These are phyloP conservation scores for Cherax destructor DNA, from an alignment of 1,140 invertebrate genomes.

Conservation along the genomic window DNA sequence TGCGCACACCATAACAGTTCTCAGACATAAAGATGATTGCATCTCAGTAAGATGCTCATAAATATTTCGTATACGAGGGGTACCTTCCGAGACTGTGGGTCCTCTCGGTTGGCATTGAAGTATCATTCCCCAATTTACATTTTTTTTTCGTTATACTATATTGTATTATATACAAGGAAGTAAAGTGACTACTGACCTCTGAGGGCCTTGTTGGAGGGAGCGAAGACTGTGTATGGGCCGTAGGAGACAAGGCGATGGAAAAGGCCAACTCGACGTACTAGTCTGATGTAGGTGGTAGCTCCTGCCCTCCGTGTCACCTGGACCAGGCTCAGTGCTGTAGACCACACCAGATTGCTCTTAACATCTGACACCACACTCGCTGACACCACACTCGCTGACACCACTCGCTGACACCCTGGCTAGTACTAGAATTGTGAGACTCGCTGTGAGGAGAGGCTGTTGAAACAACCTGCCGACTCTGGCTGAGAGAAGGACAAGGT, in stretches of 20 bases:
- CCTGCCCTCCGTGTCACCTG: constrained; percentile 8
- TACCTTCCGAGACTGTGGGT: no score
- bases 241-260: constrained; percentile 6
- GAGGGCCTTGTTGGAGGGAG: constrained; percentile 30
- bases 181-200: not conserved
- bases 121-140: no score
- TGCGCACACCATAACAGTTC: not conserved
- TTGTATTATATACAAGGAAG: not conserved
- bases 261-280: constrained; percentile 2
- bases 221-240: constrained; percentile 32
- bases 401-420: not conserved
- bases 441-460: not conserved
- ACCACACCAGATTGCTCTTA: not conserved
- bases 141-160: not conserved
- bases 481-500: no score
- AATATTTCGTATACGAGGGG: no score
- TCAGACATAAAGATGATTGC: not conserved
- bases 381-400: not conserved
- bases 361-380: not conserved
- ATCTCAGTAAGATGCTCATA: no score
- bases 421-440: not conserved
- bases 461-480: no score
- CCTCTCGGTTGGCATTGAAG: no score
- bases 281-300: not conserved
- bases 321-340: constrained; percentile 18